phyloP scores from a whole-genome alignment of 2,113 vertebrate species.

The Salvelinus fontinalis region DNA sequence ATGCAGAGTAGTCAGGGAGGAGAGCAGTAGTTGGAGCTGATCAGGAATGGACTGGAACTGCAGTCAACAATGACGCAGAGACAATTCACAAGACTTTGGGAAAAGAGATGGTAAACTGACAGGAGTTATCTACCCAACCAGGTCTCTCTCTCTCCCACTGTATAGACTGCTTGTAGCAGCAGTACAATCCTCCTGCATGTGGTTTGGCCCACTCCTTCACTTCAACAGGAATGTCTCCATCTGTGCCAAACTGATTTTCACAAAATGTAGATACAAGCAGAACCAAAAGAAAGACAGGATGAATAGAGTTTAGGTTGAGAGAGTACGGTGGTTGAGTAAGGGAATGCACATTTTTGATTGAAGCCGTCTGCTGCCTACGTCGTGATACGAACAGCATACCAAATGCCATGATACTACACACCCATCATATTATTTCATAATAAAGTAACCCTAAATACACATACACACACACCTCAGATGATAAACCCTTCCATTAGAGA shows the following conservation, averaged over 20 bases:
- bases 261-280: slow-evolving; percentile 48
- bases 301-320: slow-evolving; percentile 25
- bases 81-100: not conserved
- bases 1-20: slow-evolving; percentile 1
- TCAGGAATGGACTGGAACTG: not conserved
- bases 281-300: slow-evolving; percentile 30
- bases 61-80: slow-evolving; percentile 2
- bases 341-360: slow-evolving; percentile 56
- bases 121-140: slow-evolving; percentile 17
- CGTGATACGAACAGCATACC: slow-evolving; percentile 39
- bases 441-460: not conserved
- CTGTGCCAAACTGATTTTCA: slow-evolving; percentile 45
- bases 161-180: slow-evolving; percentile 45
- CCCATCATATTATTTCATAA: slow-evolving; percentile 50
- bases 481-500: slow-evolving; percentile 60
- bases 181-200: slow-evolving; percentile 47
- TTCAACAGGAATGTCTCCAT: slow-evolving; percentile 46
- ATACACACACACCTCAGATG: slow-evolving; percentile 39
- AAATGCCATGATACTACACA: slow-evolving; percentile 9
- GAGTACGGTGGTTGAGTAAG: not conserved
- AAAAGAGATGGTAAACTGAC: not conserved
- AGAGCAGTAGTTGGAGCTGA: not conserved
- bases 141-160: slow-evolving; percentile 29
- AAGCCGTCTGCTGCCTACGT: slow-evolving; percentile 40
- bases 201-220: slow-evolving; percentile 54